Conservation (phyloP, 2,113 vertebrate species). For the Vimba vimba region DNA sequence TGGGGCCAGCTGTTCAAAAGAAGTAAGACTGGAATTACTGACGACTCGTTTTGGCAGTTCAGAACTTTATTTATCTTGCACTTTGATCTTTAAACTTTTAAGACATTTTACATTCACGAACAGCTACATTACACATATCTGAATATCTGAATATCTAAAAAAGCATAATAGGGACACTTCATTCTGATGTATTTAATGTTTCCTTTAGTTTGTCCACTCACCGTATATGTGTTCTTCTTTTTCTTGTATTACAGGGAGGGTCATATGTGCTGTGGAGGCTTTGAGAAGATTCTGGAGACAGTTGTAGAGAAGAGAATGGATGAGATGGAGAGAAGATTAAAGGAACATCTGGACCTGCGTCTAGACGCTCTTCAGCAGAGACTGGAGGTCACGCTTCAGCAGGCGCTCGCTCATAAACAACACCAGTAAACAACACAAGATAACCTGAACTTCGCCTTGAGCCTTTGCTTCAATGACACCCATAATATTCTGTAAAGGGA, state of each 20-base stretch:
- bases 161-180: neutral
- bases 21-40: too few relatives aligned
- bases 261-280: conserved; percentile 53
- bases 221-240: neutral
- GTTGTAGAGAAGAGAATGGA: conserved; percentile 70
- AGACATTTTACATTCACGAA: too few relatives aligned
- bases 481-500: neutral
- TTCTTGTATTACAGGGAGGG: conserved; percentile 45
- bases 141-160: too few relatives aligned
- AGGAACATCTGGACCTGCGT: conserved; percentile 75
- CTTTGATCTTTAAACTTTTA: too few relatives aligned
- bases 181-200: neutral
- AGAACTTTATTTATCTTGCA: too few relatives aligned
- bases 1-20: too few relatives aligned
- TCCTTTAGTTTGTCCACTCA: neutral
- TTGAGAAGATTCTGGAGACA: conserved; percentile 66
- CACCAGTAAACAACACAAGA: conserved; percentile 7
- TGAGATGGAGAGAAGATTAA: conserved; percentile 77
- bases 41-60: too few relatives aligned
- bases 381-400: conserved; percentile 67
- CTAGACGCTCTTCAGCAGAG: conserved; percentile 76
- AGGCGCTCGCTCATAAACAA: conserved; percentile 39
- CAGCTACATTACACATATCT: too few relatives aligned
- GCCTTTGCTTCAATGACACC: neutral
- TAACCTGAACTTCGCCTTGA: neutral